phyloP scores from a whole-genome alignment of 2,113 vertebrate genomes.

The Clupea harengus region DNA sequence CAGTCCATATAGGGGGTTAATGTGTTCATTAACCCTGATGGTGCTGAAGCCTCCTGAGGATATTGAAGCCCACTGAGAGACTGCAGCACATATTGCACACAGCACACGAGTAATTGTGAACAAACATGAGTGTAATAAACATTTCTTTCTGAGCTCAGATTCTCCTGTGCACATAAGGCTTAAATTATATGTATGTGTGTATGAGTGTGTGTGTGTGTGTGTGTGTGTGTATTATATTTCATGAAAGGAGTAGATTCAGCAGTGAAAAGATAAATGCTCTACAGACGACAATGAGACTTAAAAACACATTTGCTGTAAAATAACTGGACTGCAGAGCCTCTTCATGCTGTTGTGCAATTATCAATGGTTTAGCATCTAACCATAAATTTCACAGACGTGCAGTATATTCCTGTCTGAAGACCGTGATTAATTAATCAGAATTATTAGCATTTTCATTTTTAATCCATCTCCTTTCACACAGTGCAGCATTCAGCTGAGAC shows the following conservation, averaged over 20 bases:
- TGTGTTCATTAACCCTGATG: not conserved
- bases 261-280: not conserved
- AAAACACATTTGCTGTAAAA: not conserved
- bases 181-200: no score
- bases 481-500: not conserved
- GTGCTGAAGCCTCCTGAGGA: not conserved
- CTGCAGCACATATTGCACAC: no score
- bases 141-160: no score
- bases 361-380: not conserved
- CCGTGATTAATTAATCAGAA: not conserved
- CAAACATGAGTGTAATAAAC: no score
- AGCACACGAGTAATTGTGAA: no score
- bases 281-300: not conserved
- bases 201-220: no score
- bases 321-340: not conserved
- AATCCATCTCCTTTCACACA: not conserved
- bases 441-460: not conserved
- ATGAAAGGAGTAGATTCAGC: not conserved
- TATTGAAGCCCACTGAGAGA: not conserved
- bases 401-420: not conserved
- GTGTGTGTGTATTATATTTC: not conserved
- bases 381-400: not conserved
- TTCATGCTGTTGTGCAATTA: not conserved
- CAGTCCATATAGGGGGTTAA: not conserved
- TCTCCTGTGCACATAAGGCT: no score